Evolutionary conservation across 2,113 vertebrate species (phyloP).

Genomic region (Erythrocercus mccallii): DNA sequence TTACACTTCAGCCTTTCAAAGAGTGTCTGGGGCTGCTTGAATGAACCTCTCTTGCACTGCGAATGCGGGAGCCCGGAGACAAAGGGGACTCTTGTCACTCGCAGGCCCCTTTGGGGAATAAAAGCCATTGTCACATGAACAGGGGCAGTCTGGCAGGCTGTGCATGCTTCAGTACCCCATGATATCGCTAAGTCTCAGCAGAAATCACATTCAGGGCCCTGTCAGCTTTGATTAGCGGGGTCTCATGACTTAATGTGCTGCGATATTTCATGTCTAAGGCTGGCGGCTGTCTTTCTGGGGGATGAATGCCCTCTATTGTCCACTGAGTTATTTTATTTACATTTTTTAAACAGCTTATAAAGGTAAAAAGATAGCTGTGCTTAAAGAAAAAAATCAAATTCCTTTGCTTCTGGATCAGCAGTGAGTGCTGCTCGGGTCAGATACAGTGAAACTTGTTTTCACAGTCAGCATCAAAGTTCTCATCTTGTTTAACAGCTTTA

Average conservation of each 20-base stretch:
- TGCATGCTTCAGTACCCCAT: constrained; percentile 75
- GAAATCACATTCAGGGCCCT: constrained; percentile 73
- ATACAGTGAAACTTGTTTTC: constrained; percentile 55
- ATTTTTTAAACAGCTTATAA: constrained; percentile 79
- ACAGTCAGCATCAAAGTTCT: constrained; percentile 50
- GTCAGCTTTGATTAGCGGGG: constrained; percentile 78
- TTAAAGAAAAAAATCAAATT: constrained; percentile 43
- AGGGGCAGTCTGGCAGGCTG: constrained; percentile 76
- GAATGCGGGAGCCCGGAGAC: constrained; percentile 63
- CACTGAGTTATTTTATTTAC: constrained; percentile 76
- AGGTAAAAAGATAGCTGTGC: constrained; percentile 76
- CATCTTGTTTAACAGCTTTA: constrained; percentile 61
- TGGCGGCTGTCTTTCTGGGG: constrained; percentile 63
- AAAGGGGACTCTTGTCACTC: constrained; percentile 80
- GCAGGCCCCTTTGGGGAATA: constrained; percentile 68
- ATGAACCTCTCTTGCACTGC: constrained; percentile 66
- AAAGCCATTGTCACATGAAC: constrained; percentile 75
- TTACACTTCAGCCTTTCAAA: constrained; percentile 77
- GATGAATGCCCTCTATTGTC: constrained; percentile 78
- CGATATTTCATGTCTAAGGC: constrained; percentile 73
- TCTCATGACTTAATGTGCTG: constrained; percentile 73
- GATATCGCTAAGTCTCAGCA: constrained; percentile 65
- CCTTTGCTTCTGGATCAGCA: constrained; percentile 52
- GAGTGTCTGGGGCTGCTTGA: constrained; percentile 76
- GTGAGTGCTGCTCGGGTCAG: constrained; percentile 33